A percentile compares a stretch with the other conserved stretches of the same genome.
Conservation (phyloP, 2,113 vertebrate species). For the Psittacula cyanocephala region DNA sequence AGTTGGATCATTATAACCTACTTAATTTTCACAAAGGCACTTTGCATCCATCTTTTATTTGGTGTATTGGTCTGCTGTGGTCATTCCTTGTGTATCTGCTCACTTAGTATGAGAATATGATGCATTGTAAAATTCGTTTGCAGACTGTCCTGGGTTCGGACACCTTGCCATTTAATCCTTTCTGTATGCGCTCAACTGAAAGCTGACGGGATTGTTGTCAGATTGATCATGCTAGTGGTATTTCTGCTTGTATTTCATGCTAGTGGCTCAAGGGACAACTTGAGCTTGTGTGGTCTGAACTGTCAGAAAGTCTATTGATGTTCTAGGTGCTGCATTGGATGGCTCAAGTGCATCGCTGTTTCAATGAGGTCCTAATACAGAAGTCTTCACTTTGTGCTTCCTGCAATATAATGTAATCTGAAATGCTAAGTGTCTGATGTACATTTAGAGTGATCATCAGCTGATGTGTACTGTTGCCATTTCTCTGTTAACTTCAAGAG, state of each 20-base stretch:
- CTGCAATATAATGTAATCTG: not conserved
- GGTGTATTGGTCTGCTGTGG: not conserved
- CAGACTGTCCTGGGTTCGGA: not conserved
- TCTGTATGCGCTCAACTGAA: rapidly evolving
- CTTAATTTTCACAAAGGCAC: not conserved
- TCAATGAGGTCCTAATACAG: not conserved
- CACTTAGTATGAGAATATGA: not conserved
- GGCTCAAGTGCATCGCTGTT: not conserved
- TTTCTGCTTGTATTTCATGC: not conserved
- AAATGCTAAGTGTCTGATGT: not conserved
- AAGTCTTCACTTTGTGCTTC: not conserved
- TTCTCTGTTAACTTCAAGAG: not conserved
- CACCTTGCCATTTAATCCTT: not conserved
- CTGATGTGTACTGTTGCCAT: not conserved
- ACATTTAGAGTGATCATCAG: not conserved
- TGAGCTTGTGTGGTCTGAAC: not conserved
- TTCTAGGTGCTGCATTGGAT: not conserved
- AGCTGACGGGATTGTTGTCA: not conserved
- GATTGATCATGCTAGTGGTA: not conserved
- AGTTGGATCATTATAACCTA: not conserved
- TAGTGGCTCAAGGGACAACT: not conserved
- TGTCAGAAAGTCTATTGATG: not conserved
- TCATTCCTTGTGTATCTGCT: not conserved
- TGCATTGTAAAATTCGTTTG: not conserved
- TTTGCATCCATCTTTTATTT: not conserved